Evolutionary conservation across 1,140 invertebrate species (phyloP), one percentile per base, ranked within the genome.

Genomic region (Leptopilina boulardi): DNA sequence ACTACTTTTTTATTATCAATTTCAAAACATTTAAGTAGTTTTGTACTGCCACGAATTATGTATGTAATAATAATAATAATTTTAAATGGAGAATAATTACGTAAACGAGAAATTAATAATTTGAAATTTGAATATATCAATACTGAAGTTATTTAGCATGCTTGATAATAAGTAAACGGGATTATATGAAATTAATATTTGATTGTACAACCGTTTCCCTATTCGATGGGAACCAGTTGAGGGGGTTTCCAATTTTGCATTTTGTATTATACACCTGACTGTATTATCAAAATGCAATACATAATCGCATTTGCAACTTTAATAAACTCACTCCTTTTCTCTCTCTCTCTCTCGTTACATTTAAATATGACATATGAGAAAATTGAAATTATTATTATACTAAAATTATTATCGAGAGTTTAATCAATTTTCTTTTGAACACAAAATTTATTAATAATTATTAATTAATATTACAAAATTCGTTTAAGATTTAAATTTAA

Each of bases 151-250:
- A n/a, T n/a, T 34, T 13, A 15, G 59, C 23, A 66, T 18, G 26
- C 23, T 66, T 15, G 23, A 66, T 66, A 34, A 66, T 66, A 66
- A 66, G 11, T 30, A 34, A 66, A 66, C 23, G 23, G 59, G 59
- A 66, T 66, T 66, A 66, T 66, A 10, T 66, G 59, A 30, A 66
- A 66, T 66, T 66, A 66, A 66, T 66, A 66, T 66, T 66, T 66
- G 59, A 66, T 66, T 66, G 59, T 66, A 30, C 59, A 30, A 8
- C 30, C 26, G 11, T 66, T 66, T 66, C 59, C 59, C 15, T 13
- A 30, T 30, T 30, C 13, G 26, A 59, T 59, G 56, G 21, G n/a
- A 66, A 66, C 59, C 26, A 6, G 21, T 30, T n/a, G n/a, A n/a
- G n/a, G 23, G 26, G 26, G 23, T 26, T 34, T n/a, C 21, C 59